These are phyloP conservation scores for Gambusia affinis DNA, from an alignment of 2,113 vertebrate species.

Conservation along the genomic window DNA sequence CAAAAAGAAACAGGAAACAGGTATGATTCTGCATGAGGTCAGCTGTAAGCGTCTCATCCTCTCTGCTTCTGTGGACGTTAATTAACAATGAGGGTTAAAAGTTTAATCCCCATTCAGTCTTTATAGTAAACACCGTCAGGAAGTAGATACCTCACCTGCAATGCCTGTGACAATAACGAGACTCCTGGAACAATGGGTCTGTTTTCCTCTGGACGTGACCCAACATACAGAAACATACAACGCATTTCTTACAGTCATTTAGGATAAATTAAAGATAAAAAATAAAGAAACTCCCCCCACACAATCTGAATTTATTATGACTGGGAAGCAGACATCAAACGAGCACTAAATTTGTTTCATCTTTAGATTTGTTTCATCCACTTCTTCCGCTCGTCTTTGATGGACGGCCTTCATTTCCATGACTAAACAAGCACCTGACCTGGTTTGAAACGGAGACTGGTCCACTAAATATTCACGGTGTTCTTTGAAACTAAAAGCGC, in stretches of 20 bases:
- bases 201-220: conserved; percentile 24
- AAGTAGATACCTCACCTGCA: conserved; percentile 66
- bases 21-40: not conserved
- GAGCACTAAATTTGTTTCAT: conserved; percentile 57
- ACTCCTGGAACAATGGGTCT: conserved; percentile 42
- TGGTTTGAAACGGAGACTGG: conserved; percentile 59
- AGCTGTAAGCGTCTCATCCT: not conserved
- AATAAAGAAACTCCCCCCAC: not conserved
- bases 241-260: no score
- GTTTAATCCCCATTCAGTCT: conserved; percentile 50
- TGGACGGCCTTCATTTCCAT: conserved; percentile 63
- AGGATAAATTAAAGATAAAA: not conserved
- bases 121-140: conserved; percentile 56
- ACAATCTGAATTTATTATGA: not conserved
- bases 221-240: not conserved
- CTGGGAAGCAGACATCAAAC: conserved; percentile 16
- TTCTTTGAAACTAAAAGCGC: conserved; percentile 42
- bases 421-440: conserved; percentile 66
- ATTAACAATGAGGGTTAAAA: conserved; percentile 69
- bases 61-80: conserved; percentile 37
- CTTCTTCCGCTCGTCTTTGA: conserved; percentile 60
- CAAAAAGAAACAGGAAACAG: not conserved
- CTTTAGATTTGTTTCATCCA: conserved; percentile 58
- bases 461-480: conserved; percentile 21
- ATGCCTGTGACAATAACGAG: conserved; percentile 66